These are phyloP conservation scores for Sarcophaga caerulescens DNA, from an alignment of 2,888 invertebrate species.

Conservation along the genomic window DNA sequence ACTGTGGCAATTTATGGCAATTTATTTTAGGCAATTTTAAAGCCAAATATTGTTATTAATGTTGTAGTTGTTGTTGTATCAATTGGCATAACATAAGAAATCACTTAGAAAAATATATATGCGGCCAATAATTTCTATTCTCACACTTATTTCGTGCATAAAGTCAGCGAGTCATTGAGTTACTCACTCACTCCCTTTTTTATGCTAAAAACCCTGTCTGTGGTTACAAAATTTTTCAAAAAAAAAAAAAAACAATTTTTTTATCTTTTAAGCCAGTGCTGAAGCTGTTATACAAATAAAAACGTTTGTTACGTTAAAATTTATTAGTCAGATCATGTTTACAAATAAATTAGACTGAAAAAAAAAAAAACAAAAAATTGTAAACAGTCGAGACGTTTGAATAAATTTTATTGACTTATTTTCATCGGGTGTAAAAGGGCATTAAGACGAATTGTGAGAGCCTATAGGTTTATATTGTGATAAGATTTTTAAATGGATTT, in stretches of 20 bases:
- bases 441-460: no score
- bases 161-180: not conserved
- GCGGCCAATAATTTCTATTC: conserved; percentile 13
- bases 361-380: not conserved
- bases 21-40: conserved; percentile 26
- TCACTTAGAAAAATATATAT: conserved; percentile 54
- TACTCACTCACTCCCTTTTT: conserved; percentile 52
- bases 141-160: conserved; percentile 37
- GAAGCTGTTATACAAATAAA: conserved; percentile 28
- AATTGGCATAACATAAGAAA: conserved; percentile 56
- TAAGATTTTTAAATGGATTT: no score
- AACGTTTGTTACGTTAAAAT: conserved; percentile 47
- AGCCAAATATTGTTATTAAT: conserved; percentile 1
- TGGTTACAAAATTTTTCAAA: conserved; percentile 50
- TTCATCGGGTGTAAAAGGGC: no score
- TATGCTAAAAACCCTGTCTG: conserved; percentile 30
- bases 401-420: no score
- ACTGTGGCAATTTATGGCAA: not conserved
- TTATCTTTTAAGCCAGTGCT: not conserved
- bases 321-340: conserved; percentile 63
- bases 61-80: conserved; percentile 31
- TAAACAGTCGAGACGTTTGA: not conserved
- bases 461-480: no score
- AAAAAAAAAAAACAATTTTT: not conserved
- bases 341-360: conserved; percentile 34